Evolutionary conservation across 2,797 vertebrate species (phyloP).

Genomic region (Pseudochirops cupreus): DNA sequence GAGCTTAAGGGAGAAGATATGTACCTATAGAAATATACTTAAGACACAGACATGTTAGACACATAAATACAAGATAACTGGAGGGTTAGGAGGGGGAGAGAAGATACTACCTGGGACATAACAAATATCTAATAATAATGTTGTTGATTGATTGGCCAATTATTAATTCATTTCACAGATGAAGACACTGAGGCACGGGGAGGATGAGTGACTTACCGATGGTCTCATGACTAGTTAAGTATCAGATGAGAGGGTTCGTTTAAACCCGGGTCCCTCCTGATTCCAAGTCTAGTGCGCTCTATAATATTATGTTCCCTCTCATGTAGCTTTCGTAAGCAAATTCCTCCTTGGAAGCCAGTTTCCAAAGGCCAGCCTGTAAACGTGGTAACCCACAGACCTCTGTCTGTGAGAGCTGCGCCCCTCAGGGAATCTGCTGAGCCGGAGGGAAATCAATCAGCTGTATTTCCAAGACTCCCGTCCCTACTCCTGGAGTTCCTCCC

Average conservation of each 20-base stretch:
- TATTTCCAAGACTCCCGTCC: not conserved
- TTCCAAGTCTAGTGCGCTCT: not conserved
- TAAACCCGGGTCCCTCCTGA: not conserved
- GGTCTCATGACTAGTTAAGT: not conserved
- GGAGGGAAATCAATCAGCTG: not conserved
- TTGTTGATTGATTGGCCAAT: not conserved
- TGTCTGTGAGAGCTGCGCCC: not conserved
- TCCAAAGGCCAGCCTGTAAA: not conserved
- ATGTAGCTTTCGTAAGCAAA: not conserved
- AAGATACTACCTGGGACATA: not conserved
- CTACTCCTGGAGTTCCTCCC: not conserved
- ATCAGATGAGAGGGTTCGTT: not conserved
- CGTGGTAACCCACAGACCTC: constrained; percentile 6
- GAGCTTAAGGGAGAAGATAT: not conserved
- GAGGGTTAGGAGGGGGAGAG: not conserved
- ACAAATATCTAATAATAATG: not conserved
- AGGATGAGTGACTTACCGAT: not conserved
- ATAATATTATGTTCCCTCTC: not conserved
- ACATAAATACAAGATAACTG: not conserved
- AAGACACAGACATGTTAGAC: not conserved
- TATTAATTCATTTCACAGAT: not conserved
- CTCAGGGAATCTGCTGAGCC: not conserved
- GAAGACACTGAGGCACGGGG: not conserved
- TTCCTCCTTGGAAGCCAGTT: not conserved
- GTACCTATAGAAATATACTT: not conserved